A percentile compares a stretch with the other conserved stretches of the same genome.
These are phyloP conservation scores for Oophaga pumilio DNA, from an alignment of 2,113 vertebrate genomes.

Conservation along the genomic window DNA sequence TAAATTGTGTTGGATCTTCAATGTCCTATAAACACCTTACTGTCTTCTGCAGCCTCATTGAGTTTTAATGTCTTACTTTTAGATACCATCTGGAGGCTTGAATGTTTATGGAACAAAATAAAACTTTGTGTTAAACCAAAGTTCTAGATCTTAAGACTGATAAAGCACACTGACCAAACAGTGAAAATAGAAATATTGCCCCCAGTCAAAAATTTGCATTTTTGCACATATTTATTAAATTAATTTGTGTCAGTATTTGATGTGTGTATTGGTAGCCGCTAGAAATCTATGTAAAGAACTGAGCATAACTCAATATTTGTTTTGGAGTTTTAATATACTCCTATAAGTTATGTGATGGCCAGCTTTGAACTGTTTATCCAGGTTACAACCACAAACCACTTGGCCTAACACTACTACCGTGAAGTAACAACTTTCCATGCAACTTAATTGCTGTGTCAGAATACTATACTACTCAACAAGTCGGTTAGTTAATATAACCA, in stretches of 20 bases:
- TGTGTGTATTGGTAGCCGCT: constrained; percentile 19
- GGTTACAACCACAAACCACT: constrained; percentile 38
- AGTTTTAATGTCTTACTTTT: background rate
- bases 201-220: background rate
- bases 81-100: background rate
- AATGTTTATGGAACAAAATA: constrained; percentile 55
- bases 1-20: background rate
- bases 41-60: background rate
- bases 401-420: constrained; percentile 19
- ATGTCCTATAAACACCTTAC: background rate
- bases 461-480: background rate
- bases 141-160: background rate
- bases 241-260: constrained; percentile 45
- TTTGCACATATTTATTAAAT: constrained; percentile 43
- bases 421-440: background rate
- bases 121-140: constrained; percentile 40
- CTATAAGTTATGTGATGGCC: constrained; percentile 26
- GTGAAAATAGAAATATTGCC: constrained; percentile 7
- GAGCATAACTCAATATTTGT: constrained; percentile 20
- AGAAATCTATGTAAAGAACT: constrained; percentile 26
- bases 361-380: constrained; percentile 41
- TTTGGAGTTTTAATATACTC: constrained; percentile 22
- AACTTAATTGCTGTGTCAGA: constrained; percentile 18
- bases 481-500: background rate
- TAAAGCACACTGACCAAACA: constrained; percentile 22